phyloP scores from a whole-genome alignment of 1,140 invertebrate species.

The Apolygus lucorum region DNA sequence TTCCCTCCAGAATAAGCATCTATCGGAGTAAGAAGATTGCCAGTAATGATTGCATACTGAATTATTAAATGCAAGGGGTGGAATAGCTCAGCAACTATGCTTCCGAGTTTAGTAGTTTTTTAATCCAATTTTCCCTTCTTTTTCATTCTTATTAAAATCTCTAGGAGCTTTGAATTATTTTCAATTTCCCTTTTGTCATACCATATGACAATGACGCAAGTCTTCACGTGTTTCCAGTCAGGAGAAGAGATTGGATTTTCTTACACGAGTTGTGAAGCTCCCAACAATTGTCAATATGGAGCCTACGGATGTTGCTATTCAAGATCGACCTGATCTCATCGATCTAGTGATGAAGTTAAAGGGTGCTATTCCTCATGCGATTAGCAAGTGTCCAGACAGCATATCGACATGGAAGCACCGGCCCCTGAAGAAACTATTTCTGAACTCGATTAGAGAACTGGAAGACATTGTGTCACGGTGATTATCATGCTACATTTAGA shows the following conservation, averaged over 20 bases:
- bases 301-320: conserved; percentile 46
- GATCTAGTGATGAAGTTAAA: conserved; percentile 48
- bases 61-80: too few relatives aligned
- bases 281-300: background rate
- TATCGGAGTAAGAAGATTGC: too few relatives aligned
- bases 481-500: too few relatives aligned
- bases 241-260: conserved; percentile 51
- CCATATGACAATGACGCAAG: too few relatives aligned
- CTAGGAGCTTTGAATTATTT: too few relatives aligned
- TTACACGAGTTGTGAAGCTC: conserved; percentile 49
- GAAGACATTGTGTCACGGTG: background rate
- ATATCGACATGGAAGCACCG: conserved; percentile 45
- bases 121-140: conserved; percentile 36
- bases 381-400: conserved; percentile 48
- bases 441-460: background rate
- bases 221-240: too few relatives aligned
- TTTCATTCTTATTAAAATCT: background rate
- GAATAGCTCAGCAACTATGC: too few relatives aligned
- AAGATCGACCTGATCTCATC: conserved; percentile 43
- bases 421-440: conserved; percentile 45
- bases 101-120: too few relatives aligned
- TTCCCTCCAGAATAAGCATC: background rate
- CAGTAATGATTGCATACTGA: too few relatives aligned
- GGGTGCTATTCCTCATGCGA: conserved; percentile 49
- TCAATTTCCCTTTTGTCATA: too few relatives aligned